Conservation (phyloP, 2,888 invertebrate species). For the Drosophila gaucha region DNA sequence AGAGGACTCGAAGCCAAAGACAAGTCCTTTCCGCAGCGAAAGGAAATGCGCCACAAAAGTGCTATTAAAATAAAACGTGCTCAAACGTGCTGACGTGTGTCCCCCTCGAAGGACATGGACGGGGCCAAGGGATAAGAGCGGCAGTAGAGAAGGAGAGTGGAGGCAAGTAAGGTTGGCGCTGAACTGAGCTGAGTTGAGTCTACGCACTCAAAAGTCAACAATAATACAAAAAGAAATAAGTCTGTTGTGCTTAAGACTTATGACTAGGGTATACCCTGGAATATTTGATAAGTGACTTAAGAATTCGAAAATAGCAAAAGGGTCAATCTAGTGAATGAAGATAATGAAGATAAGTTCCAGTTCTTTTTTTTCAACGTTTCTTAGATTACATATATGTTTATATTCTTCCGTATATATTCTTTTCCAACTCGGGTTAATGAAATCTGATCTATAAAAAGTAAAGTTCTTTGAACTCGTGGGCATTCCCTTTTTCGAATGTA, state of each 20-base stretch:
- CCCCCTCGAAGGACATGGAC: not conserved
- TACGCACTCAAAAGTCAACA: slow-evolving; percentile 58
- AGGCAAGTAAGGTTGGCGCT: not conserved
- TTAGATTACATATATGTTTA: no score
- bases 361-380: no score
- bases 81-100: slow-evolving; percentile 59
- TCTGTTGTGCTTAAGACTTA: not conserved
- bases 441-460: no score
- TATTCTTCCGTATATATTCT: no score
- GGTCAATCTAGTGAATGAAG: no score
- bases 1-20: slow-evolving; percentile 11
- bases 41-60: slow-evolving; percentile 70
- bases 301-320: not conserved
- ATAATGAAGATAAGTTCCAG: no score
- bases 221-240: slow-evolving; percentile 2
- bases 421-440: no score
- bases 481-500: no score
- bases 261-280: slow-evolving; percentile 9
- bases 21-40: slow-evolving; percentile 19
- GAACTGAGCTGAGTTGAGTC: slow-evolving; percentile 22
- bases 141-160: not conserved
- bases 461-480: no score
- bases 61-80: slow-evolving; percentile 78
- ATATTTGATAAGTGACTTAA: not conserved
- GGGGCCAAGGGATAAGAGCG: not conserved